Percentiles rank a stretch among this genome's conserved stretches.
phyloP scores from a whole-genome alignment of 92 coral and sea anemone species.

The Porites evermanni region DNA sequence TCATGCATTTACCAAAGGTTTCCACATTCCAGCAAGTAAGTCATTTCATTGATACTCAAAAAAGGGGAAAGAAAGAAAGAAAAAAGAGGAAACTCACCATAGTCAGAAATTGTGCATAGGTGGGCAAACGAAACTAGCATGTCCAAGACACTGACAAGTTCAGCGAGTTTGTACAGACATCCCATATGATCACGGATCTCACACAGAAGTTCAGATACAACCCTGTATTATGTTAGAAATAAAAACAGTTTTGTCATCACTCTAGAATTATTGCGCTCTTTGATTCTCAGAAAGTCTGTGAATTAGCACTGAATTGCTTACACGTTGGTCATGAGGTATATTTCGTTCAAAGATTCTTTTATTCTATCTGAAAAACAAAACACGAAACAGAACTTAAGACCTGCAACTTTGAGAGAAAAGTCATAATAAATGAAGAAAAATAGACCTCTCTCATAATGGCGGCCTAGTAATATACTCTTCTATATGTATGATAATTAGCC shows the following conservation, averaged over 20 bases:
- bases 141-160: conserved; percentile 92
- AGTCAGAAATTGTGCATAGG: conserved; percentile 89
- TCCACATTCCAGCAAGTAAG: too few species aligned
- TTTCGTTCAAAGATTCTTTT: conserved; percentile 94
- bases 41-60: too few species aligned
- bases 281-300: too few species aligned
- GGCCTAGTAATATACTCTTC: too few species aligned
- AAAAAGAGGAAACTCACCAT: conserved; percentile 63
- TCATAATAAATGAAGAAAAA: too few species aligned
- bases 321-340: conserved; percentile 98
- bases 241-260: neutral
- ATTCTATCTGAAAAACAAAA: conserved; percentile 77
- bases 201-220: conserved; percentile 90
- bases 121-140: conserved; percentile 94
- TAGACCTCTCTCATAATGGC: too few species aligned
- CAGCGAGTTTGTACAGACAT: conserved; percentile 93
- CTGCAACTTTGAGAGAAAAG: neutral
- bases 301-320: conserved; percentile 40
- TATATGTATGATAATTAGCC: too few species aligned
- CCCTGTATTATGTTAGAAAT: conserved; percentile 50
- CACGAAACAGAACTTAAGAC: neutral
- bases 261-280: too few species aligned
- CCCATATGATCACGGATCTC: conserved; percentile 96
- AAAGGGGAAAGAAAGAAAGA: neutral
- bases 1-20: too few species aligned